Evolutionary conservation across 2,797 vertebrate genomes (phyloP).

Genomic region (Smutsia temminckii): DNA sequence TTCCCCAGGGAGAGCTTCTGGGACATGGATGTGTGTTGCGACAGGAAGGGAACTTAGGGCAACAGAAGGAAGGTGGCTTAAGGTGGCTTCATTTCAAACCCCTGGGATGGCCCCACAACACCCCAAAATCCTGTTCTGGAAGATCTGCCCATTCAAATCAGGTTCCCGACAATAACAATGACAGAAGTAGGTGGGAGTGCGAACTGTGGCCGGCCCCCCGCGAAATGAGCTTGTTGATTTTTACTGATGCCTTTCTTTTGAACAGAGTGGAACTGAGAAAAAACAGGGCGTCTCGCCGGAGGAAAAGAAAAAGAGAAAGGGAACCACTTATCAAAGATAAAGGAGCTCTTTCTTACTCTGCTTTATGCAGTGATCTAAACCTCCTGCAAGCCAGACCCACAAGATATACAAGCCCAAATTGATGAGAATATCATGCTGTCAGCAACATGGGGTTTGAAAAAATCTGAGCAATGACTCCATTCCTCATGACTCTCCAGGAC

Average conservation of each 20-base stretch:
- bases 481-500: not conserved
- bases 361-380: not conserved
- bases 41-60: not conserved
- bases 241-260: not conserved
- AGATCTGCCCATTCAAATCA: not conserved
- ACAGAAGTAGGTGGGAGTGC: not conserved
- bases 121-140: not conserved
- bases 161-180: not conserved
- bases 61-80: not conserved
- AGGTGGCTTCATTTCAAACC: not conserved
- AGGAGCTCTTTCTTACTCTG: constrained; percentile 50
- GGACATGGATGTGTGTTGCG: not conserved
- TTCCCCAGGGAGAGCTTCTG: not conserved
- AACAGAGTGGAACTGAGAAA: not conserved
- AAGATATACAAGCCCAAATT: not conserved
- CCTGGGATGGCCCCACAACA: not conserved
- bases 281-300: constrained; percentile 6
- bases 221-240: not conserved
- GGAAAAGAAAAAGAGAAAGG: constrained; percentile 78
- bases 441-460: not conserved
- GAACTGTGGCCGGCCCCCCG: not conserved
- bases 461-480: not conserved
- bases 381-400: not conserved
- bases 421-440: not conserved
- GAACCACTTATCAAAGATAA: constrained; percentile 70